Evolutionary conservation across 2,797 vertebrate species (phyloP).

Genomic region (Falco berigora): DNA sequence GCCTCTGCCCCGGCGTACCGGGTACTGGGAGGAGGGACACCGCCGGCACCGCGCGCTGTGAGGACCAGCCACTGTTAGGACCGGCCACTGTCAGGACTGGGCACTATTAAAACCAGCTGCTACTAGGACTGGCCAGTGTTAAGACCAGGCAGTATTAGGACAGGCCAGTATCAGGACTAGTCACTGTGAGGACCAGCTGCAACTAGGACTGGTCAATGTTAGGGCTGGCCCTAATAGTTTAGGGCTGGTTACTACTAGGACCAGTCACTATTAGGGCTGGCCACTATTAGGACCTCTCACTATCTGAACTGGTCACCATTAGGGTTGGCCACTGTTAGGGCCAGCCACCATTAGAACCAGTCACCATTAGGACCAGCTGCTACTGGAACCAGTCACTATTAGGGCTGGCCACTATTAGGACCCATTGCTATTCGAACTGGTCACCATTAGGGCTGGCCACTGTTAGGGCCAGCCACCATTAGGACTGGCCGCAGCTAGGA

Average conservation of each 20-base stretch:
- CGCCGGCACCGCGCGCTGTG: background rate
- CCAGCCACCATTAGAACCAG: accelerated
- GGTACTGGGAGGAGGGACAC: background rate
- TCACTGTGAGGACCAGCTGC: accelerated
- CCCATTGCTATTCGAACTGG: background rate
- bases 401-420: accelerated
- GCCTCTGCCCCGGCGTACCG: background rate
- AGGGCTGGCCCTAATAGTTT: accelerated
- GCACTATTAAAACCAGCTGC: background rate
- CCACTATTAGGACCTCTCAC: accelerated
- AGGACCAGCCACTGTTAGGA: too few relatives aligned
- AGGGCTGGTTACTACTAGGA: accelerated
- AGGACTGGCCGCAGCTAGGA: accelerated
- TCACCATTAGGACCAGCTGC: background rate
- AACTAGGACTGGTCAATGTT: accelerated
- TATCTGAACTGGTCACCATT: accelerated
- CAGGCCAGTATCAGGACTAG: accelerated
- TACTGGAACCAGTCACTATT: accelerated
- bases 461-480: accelerated
- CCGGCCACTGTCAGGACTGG: too few relatives aligned
- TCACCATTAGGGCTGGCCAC: background rate
- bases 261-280: accelerated
- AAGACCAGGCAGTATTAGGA: accelerated
- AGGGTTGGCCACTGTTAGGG: accelerated
- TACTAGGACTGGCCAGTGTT: accelerated